A percentile compares a stretch with the other conserved stretches of the same genome.
These are phyloP conservation scores for Allenopithecus nigroviridis DNA, from an alignment of 2,797 vertebrate genomes.

Conservation along the genomic window DNA sequence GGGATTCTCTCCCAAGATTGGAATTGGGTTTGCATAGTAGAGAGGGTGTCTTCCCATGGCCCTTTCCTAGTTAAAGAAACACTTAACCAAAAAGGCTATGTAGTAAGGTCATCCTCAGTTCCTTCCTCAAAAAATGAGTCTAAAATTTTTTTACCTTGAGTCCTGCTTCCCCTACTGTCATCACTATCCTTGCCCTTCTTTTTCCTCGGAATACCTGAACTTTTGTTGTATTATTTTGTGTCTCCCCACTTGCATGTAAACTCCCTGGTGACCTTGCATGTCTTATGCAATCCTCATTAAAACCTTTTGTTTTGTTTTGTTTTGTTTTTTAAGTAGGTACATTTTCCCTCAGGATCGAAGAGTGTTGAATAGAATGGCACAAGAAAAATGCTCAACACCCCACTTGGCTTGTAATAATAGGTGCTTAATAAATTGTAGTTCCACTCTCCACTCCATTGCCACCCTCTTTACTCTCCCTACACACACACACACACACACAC, in stretches of 20 bases:
- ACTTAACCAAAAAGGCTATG: not conserved
- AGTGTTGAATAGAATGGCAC: not conserved
- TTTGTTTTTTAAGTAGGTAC: not conserved
- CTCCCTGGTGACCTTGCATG: not conserved
- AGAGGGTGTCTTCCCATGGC: not conserved
- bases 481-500: not conserved
- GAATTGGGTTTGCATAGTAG: not conserved
- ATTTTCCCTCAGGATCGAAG: not conserved
- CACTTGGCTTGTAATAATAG: not conserved
- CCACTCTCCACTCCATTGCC: not conserved
- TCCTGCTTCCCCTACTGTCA: not conserved
- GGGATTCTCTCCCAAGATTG: not conserved
- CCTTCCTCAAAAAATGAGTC: not conserved
- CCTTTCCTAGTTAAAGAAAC: not conserved
- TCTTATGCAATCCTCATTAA: slow-evolving; percentile 7
- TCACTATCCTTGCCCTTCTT: not conserved
- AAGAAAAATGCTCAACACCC: not conserved
- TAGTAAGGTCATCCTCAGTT: not conserved
- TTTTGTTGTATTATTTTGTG: not conserved
- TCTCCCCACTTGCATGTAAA: not conserved
- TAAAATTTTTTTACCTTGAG: not conserved
- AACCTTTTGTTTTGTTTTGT: not conserved
- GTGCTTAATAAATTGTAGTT: not conserved
- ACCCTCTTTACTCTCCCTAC: too few relatives aligned
- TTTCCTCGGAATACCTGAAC: not conserved